Evolutionary conservation across 2,888 invertebrate species (phyloP), one percentile per base, ranked within the genome.

Genomic region (Orchesellides sinensis): DNA sequence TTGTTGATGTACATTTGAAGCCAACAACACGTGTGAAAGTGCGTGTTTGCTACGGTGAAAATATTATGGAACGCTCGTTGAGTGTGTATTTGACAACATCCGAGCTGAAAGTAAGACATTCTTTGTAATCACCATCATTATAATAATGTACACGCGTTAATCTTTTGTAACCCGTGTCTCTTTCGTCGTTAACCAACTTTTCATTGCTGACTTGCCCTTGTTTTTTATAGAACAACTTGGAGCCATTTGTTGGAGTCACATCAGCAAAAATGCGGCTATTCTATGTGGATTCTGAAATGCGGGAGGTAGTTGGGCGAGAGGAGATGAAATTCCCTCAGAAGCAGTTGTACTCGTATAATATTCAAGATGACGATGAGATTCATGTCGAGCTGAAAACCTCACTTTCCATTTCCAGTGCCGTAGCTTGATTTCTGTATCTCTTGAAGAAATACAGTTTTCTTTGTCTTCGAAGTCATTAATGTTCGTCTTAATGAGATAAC

Each of bases 311-410:
- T 77, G 96, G 96, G 21, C 95, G 96, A 0, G 97, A 97, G 90
- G 96, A 96, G 90, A 96, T 98, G 95, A 93, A 93, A 88, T 96
- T 93, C 89, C 96, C 96, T 1, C 95, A 95, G 88, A 96, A 96
- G 90, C 95, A 95, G 90, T 92, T 98, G 25, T 97, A 97, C 90
- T 96, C 96, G 84, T 97, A 96, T 91, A 96, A 96, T 90, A 95
- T 97, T 83, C 92, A 94, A 85, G 94, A 95, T 79, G 97, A 96
- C 12, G 97, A 97, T 90, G 96, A 96, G 90, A 96, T 97, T 89
- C 95, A 96, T 86, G 94, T 97, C 84, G 96, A 96, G 40, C 25
- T 81, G 49, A 81, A 81, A 29, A 65, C 61, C 0, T 54, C 52
- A 27, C 14, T 27, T 27, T 12, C 65, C n/a, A 65, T 40, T 45